These are phyloP conservation scores for Drosophila hawaiiensis DNA, from an alignment of 2,888 invertebrate genomes.

Conservation along the genomic window DNA sequence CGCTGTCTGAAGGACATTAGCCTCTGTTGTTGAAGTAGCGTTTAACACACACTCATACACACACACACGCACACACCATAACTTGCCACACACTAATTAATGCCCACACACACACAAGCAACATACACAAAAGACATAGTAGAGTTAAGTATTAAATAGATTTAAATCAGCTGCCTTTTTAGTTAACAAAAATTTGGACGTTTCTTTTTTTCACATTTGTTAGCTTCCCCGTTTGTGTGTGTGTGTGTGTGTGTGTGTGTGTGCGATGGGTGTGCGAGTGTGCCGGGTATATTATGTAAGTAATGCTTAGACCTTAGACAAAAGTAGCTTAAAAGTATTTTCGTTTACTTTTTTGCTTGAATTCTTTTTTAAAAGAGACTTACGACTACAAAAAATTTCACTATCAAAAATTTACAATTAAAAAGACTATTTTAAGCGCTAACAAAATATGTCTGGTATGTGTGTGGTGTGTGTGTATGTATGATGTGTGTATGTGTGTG, in stretches of 20 bases:
- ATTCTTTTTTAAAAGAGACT: conserved; percentile 24
- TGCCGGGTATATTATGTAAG: conserved; percentile 37
- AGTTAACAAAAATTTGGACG: conserved; percentile 40
- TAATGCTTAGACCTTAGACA: conserved; percentile 74
- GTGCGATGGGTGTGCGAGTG: conserved; percentile 26
- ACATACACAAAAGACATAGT: conserved; percentile 50
- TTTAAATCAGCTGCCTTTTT: conserved; percentile 31
- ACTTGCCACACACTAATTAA: no score
- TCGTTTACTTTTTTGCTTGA: conserved; percentile 43
- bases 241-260: conserved; percentile 34
- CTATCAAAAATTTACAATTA: conserved; percentile 51
- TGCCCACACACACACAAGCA: conserved; percentile 37
- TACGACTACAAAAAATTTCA: conserved; percentile 55
- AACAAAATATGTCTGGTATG: conserved; percentile 61
- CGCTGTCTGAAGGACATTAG: conserved; percentile 71
- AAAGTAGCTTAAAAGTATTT: conserved; percentile 74
- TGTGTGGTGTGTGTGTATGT: conserved; percentile 36
- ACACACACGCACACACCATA: conserved; percentile 8
- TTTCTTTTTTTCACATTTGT: conserved; percentile 31
- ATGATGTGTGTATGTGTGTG: conserved; percentile 32
- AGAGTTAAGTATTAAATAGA: conserved; percentile 41
- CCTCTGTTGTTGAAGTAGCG: conserved; percentile 72
- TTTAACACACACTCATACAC: conserved; percentile 12
- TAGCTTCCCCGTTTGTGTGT: conserved; percentile 49
- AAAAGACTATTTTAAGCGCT: conserved; percentile 59